Base-by-base conservation (phyloP, 2,113 vertebrate species). In the Otocyon megalotis region DNA sequence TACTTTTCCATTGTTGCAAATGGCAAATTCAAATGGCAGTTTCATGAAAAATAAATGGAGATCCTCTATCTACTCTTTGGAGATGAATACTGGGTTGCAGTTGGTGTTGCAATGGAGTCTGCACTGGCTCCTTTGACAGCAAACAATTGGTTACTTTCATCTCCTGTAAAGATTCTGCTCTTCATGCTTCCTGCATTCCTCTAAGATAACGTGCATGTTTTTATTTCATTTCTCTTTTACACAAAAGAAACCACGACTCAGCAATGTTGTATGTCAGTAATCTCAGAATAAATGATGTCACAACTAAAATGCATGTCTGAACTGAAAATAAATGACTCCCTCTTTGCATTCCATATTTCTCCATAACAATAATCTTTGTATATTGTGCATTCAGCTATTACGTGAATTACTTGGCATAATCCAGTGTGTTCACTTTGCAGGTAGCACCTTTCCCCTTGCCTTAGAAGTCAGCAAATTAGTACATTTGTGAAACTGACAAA, bases 1-100 rank as follows among this genome's bases (percentile, higher is more conserved):
- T 93, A 98, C 76, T 96, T 98, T 98, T 95, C 97, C 96, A 84
- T 97, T 97, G 96, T 97, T 97, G 93, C 53, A 90, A 97, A 96
- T 98, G 98, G 95, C 83, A 96, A 87, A 93, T 97, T 96, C 82
- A 98, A 98, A 97, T 97, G 97, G 97, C 93, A 97, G 90, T 77
- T 53, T 98, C 97, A 94, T 96, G 98, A 98, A 97, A 97, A 97
- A 89, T 96, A 95, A 92, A 5, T 96, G 90, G 67, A 89, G 94
- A 86, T 82, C 93, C 77, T 65, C n/a, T 50, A 32, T 30, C 71
- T 37, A 24, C 43, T 71, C 0, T 87, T 87, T 96, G 15, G 67
- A 35, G 30, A 76, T 76, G 88, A 58, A 53, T 77, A 2, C 50
- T 32, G 14, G 10, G 19, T 88, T 74, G n/a, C 50, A 20, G 1